phyloP scores from a whole-genome alignment of 2,888 invertebrate genomes.

The Apamea epomidion region DNA sequence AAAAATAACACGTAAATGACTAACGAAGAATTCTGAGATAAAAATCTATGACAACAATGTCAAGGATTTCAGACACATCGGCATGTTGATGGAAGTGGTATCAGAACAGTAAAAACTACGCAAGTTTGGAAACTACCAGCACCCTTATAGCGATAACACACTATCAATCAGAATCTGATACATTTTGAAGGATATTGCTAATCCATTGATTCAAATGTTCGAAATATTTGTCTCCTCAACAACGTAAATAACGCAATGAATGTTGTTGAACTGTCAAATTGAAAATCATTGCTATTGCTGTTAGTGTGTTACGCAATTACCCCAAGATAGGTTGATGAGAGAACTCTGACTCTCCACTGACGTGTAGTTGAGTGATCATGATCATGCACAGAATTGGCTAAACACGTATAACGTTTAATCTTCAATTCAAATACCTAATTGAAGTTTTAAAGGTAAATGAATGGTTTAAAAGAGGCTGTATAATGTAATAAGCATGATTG shows the following conservation, averaged over 20 bases:
- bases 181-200: too few species aligned
- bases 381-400: neutral
- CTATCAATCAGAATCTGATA: too few species aligned
- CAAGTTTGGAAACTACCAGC: neutral
- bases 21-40: conserved; percentile 1
- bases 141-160: too few species aligned
- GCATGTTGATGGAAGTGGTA: neutral
- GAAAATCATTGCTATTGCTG: too few species aligned
- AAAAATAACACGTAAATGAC: conserved; percentile 16
- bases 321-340: conserved; percentile 2
- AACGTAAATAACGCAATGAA: too few species aligned
- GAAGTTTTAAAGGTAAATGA: too few species aligned
- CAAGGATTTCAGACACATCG: neutral
- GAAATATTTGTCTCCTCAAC: too few species aligned
- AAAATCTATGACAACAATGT: conserved; percentile 9
- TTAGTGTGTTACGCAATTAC: too few species aligned
- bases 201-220: too few species aligned
- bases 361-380: neutral
- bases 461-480: neutral
- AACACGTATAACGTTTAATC: neutral
- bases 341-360: neutral
- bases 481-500: neutral
- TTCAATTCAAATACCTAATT: neutral
- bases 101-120: neutral
- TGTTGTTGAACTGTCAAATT: too few species aligned